phyloP scores from a whole-genome alignment of 2,113 vertebrate species.

The Tetrax tetrax region DNA sequence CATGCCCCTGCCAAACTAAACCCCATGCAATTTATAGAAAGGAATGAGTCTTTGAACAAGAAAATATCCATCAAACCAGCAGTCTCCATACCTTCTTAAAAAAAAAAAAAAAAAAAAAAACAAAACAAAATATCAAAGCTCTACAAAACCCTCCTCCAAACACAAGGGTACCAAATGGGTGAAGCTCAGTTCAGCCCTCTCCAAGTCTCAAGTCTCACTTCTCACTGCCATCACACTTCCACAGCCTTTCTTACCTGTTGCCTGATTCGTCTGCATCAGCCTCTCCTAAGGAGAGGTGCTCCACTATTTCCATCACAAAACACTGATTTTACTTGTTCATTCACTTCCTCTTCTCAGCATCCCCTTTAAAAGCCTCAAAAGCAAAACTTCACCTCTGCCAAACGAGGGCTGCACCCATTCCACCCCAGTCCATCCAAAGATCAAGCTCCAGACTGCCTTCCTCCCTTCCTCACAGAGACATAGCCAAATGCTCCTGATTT shows the following conservation, averaged over 20 bases:
- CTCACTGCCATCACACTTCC: background rate
- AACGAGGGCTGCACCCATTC: background rate
- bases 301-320: background rate
- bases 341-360: background rate
- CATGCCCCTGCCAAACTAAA: background rate
- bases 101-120: background rate
- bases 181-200: background rate
- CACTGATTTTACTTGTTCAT: background rate
- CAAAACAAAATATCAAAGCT: background rate
- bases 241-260: background rate
- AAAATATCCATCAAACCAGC: background rate
- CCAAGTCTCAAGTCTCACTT: background rate
- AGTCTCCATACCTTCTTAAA: background rate
- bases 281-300: background rate
- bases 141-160: background rate
- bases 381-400: background rate
- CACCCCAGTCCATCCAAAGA: background rate
- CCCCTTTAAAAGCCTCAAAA: background rate
- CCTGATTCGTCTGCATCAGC: background rate
- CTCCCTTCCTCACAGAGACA: background rate
- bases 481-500: accelerated
- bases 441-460: background rate
- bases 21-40: background rate
- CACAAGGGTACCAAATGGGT: background rate
- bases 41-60: background rate